Evolutionary conservation across 2,797 vertebrate genomes (phyloP), one percentile per base, ranked within the genome.

Genomic region (Rhinophrynus dorsalis): DNA sequence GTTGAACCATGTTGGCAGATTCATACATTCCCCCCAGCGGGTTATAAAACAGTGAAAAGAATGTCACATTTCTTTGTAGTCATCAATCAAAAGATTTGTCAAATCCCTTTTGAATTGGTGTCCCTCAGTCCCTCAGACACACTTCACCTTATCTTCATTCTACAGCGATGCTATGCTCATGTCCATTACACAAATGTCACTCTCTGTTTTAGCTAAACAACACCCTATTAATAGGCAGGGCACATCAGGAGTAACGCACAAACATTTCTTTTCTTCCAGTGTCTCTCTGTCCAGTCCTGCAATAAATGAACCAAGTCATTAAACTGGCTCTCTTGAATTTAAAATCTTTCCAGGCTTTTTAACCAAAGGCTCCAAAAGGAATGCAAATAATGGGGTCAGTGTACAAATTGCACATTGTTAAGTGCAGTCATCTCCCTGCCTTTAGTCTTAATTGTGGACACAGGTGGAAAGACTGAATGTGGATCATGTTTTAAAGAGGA

Each of bases 281-380:
- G 37, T 77, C 84, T 76, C 73, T 76, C 76, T 76, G 76, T 58
- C 17, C 4, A 8, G 27, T 76, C 77, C 76, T 57, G 67, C 33
- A 66, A 67, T 90, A 85, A 90, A 91, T 85, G 85, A 74, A 82
- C 52, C 71, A 79, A 91, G 85, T 91, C 86, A 88, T 89, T 88
- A 85, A 85, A 86, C 35, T 75, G 73, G 79, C 77, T 87, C 77
- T 87, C 87, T 87, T 84, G 82, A 89, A 89, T 87, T 71, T 80
- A 82, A 81, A 84, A 81, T 78, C 80, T 83, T 85, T 86, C 81
- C 85, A 88, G 48, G 83, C 74, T 75, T 77, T 85, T 87, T 86
- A 83, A 86, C 81, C 89, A 84, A 87, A 76, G 74, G 70, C 72
- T 86, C 84, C 80, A 85, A 83, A 80, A 58, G 74, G 79, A 68